Evolutionary conservation across 2,113 vertebrate species (phyloP).

Genomic region (Todiramphus chloris): DNA sequence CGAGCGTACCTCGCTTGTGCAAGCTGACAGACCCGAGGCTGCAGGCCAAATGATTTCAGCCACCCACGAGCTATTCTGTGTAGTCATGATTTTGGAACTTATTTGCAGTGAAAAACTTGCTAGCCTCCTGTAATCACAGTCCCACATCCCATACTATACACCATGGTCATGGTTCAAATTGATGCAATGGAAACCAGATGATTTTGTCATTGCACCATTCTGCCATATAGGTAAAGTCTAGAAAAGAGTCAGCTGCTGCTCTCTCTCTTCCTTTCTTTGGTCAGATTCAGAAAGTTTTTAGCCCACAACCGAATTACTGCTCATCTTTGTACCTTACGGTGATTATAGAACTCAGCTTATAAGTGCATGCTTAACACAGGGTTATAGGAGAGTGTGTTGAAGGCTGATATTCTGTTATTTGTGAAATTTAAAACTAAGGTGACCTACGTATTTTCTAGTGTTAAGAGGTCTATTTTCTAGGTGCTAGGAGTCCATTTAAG

Average conservation of each 20-base stretch:
- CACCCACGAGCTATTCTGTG: conserved; percentile 46
- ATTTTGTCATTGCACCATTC: background rate
- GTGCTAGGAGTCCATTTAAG: background rate
- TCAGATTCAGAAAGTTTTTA: background rate
- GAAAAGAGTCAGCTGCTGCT: background rate
- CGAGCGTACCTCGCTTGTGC: background rate
- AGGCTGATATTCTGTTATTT: background rate
- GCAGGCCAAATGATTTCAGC: conserved; percentile 48
- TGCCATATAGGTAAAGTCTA: background rate
- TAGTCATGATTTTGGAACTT: conserved; percentile 34
- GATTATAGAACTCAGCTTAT: background rate
- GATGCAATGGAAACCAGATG: background rate
- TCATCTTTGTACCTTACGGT: background rate
- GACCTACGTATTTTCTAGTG: background rate
- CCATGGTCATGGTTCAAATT: background rate
- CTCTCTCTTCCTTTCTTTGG: background rate
- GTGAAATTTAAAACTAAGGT: background rate
- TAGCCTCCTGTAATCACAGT: background rate
- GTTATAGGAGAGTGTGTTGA: background rate
- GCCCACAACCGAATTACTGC: background rate
- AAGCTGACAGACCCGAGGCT: conserved; percentile 12
- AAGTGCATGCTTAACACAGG: background rate
- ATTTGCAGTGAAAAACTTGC: background rate
- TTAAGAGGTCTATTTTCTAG: background rate
- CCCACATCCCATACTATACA: rapidly evolving